These are phyloP conservation scores for Cairina moschata DNA, from an alignment of 2,113 vertebrate species.

Conservation along the genomic window DNA sequence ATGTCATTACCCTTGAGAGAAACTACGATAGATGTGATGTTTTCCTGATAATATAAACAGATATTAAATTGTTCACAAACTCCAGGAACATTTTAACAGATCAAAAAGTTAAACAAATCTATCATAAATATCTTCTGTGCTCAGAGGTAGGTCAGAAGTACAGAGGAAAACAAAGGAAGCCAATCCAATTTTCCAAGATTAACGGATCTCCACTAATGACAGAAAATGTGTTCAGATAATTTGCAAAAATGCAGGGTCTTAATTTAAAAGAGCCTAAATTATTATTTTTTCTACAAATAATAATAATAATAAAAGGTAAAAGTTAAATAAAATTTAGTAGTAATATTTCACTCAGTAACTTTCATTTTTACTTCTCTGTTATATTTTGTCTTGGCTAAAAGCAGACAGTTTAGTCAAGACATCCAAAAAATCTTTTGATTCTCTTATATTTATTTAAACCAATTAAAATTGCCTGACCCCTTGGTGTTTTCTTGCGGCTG, in stretches of 20 bases:
- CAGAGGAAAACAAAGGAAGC: not conserved
- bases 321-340: not conserved
- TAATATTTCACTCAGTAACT: not conserved
- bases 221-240: not conserved
- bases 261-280: not conserved
- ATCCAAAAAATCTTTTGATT: not conserved
- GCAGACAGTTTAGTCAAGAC: not conserved
- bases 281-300: not conserved
- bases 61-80: not conserved
- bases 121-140: not conserved
- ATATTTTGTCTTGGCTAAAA: not conserved
- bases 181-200: not conserved
- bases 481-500: not conserved
- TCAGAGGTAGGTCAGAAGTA: not conserved
- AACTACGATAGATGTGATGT: not conserved
- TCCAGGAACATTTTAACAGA: not conserved
- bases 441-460: not conserved
- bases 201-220: not conserved
- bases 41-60: not conserved
- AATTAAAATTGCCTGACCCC: not conserved
- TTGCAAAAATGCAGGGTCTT: not conserved
- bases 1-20: constrained; percentile 1
- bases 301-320: not conserved
- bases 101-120: constrained; percentile 7
- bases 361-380: not conserved